Evolutionary conservation across 2,888 invertebrate genomes (phyloP), one percentile per base, ranked within the genome.

Genomic region (Coecobrya sp.): DNA sequence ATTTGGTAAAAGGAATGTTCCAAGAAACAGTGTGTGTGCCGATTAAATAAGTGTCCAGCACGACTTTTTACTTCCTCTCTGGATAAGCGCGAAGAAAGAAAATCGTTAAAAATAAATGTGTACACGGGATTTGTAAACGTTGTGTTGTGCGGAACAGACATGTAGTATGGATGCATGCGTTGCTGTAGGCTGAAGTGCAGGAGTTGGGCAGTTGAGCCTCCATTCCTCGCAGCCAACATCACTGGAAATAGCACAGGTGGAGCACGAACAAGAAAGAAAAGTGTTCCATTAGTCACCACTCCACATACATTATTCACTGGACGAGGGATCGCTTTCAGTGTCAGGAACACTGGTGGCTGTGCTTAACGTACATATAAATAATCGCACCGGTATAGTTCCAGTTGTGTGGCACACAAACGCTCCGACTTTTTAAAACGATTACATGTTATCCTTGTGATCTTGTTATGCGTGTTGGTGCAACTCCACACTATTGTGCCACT

Each of bases 261-360:
- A 85, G 49, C 36, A 19, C 11, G 4, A 76, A 13, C 65, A 42
- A 36, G 36, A 30, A 82, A 27, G n/a, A 70, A 89, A 89, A 89
- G 86, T 79, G 79, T 62, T 91, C 79, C 27, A 91, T 91, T 86
- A 91, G 86, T 91, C 85, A 85, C 62, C 30, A 86, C 13, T 86
- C 59, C 52, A 5, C 79, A 91, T 91, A 19, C 42, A 86, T 86
- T 86, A 91, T 91, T 91, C 86, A 91, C 79, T 27, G 86, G 42
- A 13, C 30, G 27, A 36, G 65, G 88, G 70, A 81, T 52, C 22
- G 25, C 4, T 49, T 79, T 13, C 49, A 11, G 27, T 52, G 79
- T 25, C 27, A 76, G 49, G 27, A 79, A 25, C 10, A 79, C 16
- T n/a, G 42, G 52, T n/a, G 42, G 27, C 25, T 27, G 27, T 4